Percentiles rank a stretch among this genome's conserved stretches.
phyloP scores from a whole-genome alignment of 2,888 invertebrate genomes.

The Antheraea assamensis region DNA sequence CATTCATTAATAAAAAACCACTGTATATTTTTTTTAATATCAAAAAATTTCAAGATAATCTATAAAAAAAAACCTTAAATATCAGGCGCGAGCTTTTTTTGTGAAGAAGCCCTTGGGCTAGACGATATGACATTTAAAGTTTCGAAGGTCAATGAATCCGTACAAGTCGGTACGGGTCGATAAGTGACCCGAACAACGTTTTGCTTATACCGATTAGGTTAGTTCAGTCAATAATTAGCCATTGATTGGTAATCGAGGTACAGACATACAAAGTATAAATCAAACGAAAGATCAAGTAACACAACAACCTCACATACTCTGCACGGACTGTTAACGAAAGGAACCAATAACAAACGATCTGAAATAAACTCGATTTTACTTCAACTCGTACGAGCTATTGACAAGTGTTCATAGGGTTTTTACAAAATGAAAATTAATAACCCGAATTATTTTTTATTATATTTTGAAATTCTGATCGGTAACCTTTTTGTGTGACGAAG shows the following conservation, averaged over 20 bases:
- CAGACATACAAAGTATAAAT: not conserved
- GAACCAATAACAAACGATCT: not conserved
- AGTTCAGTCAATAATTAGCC: not conserved
- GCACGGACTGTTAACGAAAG: not conserved
- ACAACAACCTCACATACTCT: not conserved
- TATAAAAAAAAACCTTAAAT: not conserved
- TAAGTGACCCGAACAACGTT: not conserved
- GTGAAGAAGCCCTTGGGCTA: not conserved
- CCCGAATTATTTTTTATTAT: no score
- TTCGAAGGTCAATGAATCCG: slow-evolving; percentile 17
- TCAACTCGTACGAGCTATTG: not conserved
- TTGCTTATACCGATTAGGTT: not conserved
- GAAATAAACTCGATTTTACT: not conserved
- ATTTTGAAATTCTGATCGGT: no score
- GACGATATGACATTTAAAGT: slow-evolving; percentile 21
- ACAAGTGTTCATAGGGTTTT: not conserved
- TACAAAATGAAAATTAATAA: not conserved
- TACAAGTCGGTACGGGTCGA: slow-evolving; percentile 13
- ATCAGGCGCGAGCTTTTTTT: not conserved
- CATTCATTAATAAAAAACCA: not conserved
- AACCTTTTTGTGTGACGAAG: no score
- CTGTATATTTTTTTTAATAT: not conserved
- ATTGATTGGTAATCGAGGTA: not conserved
- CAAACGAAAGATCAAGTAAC: not conserved
- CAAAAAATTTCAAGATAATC: not conserved